phyloP scores from a whole-genome alignment of 2,113 vertebrate species.

The Cyprinus carpio region DNA sequence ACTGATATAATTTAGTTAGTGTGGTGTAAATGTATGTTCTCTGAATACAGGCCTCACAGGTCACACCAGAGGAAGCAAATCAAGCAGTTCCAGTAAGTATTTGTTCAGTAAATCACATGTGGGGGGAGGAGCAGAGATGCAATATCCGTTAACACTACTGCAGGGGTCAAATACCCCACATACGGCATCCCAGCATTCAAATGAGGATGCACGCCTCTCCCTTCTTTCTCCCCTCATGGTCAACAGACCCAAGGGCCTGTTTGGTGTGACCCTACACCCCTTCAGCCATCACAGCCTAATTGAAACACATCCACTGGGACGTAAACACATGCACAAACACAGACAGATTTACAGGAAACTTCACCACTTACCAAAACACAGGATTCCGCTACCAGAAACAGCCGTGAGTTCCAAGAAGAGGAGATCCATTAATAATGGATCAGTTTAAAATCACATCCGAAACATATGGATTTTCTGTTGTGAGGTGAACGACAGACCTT shows the following conservation, averaged over 20 bases:
- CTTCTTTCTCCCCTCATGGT: slow-evolving; percentile 22
- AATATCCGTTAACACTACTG: slow-evolving; percentile 62
- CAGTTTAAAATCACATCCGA: slow-evolving; percentile 47
- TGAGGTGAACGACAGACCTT: slow-evolving; percentile 48
- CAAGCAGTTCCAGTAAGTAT: slow-evolving; percentile 54
- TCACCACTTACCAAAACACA: slow-evolving; percentile 55
- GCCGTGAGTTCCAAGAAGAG: slow-evolving; percentile 58
- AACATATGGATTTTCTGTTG: slow-evolving; percentile 58
- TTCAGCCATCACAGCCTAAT: slow-evolving; percentile 59
- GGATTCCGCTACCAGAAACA: slow-evolving; percentile 43
- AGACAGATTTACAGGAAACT: slow-evolving; percentile 62
- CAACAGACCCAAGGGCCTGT: slow-evolving; percentile 57
- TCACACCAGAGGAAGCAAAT: slow-evolving; percentile 16
- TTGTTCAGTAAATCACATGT: slow-evolving; percentile 33
- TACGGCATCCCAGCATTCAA: slow-evolving; percentile 44
- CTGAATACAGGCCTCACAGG: neutral
- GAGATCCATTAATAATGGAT: slow-evolving; percentile 61
- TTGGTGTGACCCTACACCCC: slow-evolving; percentile 37
- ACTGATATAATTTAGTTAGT: neutral
- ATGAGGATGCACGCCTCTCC: slow-evolving; percentile 43
- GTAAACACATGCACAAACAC: slow-evolving; percentile 55
- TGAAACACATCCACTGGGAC: slow-evolving; percentile 52
- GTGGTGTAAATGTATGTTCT: neutral
- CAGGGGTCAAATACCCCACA: slow-evolving; percentile 54
- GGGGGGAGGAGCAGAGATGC: slow-evolving; percentile 32